phyloP scores from a whole-genome alignment of 2,797 vertebrate species.

The Podarcis siculus region DNA sequence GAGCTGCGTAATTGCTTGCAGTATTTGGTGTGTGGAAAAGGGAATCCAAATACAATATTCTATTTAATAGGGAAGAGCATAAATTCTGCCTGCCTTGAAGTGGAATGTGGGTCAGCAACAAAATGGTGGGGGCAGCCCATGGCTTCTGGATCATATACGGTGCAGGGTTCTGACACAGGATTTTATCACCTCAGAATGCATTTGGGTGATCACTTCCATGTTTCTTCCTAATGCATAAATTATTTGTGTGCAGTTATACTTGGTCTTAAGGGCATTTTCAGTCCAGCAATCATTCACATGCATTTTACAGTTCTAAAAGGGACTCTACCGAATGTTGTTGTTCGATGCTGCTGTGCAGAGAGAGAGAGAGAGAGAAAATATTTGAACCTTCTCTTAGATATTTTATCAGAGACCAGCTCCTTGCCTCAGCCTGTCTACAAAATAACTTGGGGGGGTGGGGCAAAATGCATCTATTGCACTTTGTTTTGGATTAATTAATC shows the following conservation, averaged over 20 bases:
- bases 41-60: neutral
- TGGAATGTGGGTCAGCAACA: neutral
- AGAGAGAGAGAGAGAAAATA: neutral
- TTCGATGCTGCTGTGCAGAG: neutral
- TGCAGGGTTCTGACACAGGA: neutral
- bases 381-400: neutral
- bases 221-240: neutral
- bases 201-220: neutral
- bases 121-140: neutral
- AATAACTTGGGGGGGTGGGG: no score
- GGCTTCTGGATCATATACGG: neutral
- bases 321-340: neutral
- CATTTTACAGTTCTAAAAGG: neutral
- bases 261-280: neutral
- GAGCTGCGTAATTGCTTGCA: conserved; percentile 11
- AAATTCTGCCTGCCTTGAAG: neutral
- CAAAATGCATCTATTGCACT: no score
- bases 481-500: neutral
- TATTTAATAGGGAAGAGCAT: conserved; percentile 15
- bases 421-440: neutral
- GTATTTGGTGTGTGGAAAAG: neutral
- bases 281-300: no score
- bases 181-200: neutral
- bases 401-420: neutral
- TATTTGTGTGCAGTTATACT: neutral